phyloP scores from a whole-genome alignment of 2,888 invertebrate species.

The Brenthis daphne region DNA sequence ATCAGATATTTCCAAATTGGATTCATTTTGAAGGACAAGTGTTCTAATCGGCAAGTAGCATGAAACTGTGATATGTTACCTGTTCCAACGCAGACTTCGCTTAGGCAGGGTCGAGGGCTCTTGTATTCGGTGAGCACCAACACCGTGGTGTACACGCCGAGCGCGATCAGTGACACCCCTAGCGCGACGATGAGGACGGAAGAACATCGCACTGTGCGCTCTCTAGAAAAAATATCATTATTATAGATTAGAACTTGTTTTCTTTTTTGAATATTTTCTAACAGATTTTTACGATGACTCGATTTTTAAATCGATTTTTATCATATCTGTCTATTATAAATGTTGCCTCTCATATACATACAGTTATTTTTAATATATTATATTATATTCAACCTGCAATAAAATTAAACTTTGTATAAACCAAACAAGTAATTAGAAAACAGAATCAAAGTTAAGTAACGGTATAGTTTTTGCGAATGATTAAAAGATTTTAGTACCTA shows the following conservation, averaged over 20 bases:
- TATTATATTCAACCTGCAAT: no score
- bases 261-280: neutral
- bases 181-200: conserved; percentile 77
- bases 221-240: conserved; percentile 53
- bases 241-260: neutral
- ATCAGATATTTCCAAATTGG: conserved; percentile 12
- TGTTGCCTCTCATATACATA: no score
- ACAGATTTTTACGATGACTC: neutral
- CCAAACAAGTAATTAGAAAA: no score
- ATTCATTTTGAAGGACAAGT: conserved; percentile 38
- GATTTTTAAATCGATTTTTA: neutral
- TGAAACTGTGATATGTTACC: conserved; percentile 61
- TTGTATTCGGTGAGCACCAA: conserved; percentile 72
- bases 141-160: conserved; percentile 75
- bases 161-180: conserved; percentile 73
- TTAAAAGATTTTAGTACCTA: no score
- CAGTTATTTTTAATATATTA: no score
- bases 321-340: no score
- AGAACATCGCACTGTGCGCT: conserved; percentile 75
- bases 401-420: no score
- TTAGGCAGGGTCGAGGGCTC: conserved; percentile 77
- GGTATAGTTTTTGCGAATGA: no score
- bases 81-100: conserved; percentile 84
- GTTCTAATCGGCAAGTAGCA: conserved; percentile 25
- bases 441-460: no score